Evolutionary conservation across 2,797 vertebrate genomes (phyloP).

Genomic region (Falco concolor): DNA sequence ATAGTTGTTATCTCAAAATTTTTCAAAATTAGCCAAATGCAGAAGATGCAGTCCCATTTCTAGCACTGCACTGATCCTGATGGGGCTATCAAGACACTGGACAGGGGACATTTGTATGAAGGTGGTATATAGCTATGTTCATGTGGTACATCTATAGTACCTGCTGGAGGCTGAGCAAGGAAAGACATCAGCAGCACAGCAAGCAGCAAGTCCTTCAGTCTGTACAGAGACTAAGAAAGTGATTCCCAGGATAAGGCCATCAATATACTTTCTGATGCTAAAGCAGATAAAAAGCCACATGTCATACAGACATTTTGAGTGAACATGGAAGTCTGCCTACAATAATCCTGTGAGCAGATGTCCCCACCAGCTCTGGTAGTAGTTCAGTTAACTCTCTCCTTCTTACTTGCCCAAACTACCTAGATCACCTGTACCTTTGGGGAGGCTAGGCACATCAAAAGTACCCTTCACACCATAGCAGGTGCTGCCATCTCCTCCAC

Average conservation of each 20-base stretch:
- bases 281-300: neutral
- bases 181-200: neutral
- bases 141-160: neutral
- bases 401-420: neutral
- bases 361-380: neutral
- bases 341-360: neutral
- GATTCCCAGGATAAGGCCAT: neutral
- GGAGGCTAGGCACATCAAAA: slow-evolving; percentile 78
- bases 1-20: neutral
- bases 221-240: neutral
- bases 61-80: neutral
- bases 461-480: slow-evolving; percentile 83
- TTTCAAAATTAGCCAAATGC: neutral
- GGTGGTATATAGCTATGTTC: neutral
- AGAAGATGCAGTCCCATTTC: neutral
- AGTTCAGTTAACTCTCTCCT: neutral
- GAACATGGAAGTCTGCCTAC: neutral
- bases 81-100: neutral
- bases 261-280: neutral
- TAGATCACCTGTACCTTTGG: slow-evolving; percentile 77
- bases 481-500: slow-evolving; percentile 86
- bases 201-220: neutral
- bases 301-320: neutral
- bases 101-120: neutral
- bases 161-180: neutral